Evolutionary conservation across 1,140 invertebrate genomes (phyloP), one percentile per base, ranked within the genome.

Genomic region (Hyles vespertilio): DNA sequence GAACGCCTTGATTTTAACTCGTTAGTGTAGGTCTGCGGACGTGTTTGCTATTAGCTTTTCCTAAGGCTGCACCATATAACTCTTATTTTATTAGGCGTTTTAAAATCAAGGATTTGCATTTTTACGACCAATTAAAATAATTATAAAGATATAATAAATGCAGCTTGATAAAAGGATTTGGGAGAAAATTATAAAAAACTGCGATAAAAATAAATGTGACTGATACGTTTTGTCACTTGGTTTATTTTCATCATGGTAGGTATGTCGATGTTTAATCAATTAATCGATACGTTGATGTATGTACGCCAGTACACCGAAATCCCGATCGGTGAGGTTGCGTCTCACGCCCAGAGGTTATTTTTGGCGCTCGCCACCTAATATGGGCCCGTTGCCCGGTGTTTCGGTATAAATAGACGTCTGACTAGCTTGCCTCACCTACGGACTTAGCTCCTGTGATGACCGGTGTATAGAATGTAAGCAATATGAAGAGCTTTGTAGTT

Each of bases 301-400:
- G 46, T 5, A 34, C 32, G 50, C 33, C 9, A 33, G 6, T 33
- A 34, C 32, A 22, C 33, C 22, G 50, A 40, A 40, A 40, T 40
- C 36, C 36, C 4, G 46, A n/a, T n/a, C 22, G 3, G 49, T 32
- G 68, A 65, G 69, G 69, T 65, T 69, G 65, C 67, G 74, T 61
- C 57, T 65, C 57, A 61, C 69, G 70, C 65, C 61, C 59, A 53
- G 33, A n/a, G 63, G 72, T 67, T 88, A 88, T 88, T 88, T 87
- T 81, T 72, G 69, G 74, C 71, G 59, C 54, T 62, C 70, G 74
- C 70, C 78, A 73, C 85, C 85, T 81, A 88, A 88, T 87, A 88
- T 85, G 85, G 85, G 72, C 77, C 70, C 85, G 82, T 32, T 84
- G 81, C 83, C 83, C 73, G 72, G 77, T 81, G 72, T 84, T 83